Base-by-base conservation (phyloP, 2,888 invertebrate species). In the Hydrotaea cyrtoneurina region DNA sequence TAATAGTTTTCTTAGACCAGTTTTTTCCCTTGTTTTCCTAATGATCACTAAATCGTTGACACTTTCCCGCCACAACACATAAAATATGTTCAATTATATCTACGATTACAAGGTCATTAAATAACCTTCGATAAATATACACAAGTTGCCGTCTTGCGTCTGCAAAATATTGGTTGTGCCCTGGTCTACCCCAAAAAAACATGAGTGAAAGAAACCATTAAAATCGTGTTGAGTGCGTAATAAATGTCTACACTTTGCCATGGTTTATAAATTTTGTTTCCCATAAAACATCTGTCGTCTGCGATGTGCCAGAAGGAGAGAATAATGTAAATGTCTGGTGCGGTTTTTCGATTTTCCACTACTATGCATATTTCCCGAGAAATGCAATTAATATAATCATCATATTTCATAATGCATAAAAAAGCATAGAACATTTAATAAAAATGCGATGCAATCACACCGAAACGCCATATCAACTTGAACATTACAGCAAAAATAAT, bases 331-430 rank as follows among this genome's bases (percentile, higher is more conserved):
- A n/a, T n/a, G 66, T 43, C 19, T 66, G 39, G 66, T 3, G n/a
- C n/a, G n/a, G 21, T 82, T 88, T 90, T 90, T 89, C 89, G 90
- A 91, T 91, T 91, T 91, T 91, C 91, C 92, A 91, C 92, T 89
- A 89, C 86, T 88, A 89, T 91, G 92, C 91, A 87, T 88, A 90
- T 91, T 91, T 91, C 91, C 90, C 87, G 87, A 89, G 92, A 91
- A 91, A 90, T 90, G 88, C 86, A 90, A 87, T 90, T 90, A 91
- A 87, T 87, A 86, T 85, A 87, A 86, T 85, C 87, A 86, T 87
- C 87, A 88, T 87, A 90, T 90, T 90, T 90, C 91, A 91, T 89
- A 90, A 85, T 82, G 85, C 85, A 85, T 85, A 85, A 55, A 82
- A 82, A 82, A 87, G 83, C 88, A 87, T 88, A 89, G 81, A 86